Conservation (phyloP, 1,140 invertebrate genomes). For the Hesperophylax magnus region DNA sequence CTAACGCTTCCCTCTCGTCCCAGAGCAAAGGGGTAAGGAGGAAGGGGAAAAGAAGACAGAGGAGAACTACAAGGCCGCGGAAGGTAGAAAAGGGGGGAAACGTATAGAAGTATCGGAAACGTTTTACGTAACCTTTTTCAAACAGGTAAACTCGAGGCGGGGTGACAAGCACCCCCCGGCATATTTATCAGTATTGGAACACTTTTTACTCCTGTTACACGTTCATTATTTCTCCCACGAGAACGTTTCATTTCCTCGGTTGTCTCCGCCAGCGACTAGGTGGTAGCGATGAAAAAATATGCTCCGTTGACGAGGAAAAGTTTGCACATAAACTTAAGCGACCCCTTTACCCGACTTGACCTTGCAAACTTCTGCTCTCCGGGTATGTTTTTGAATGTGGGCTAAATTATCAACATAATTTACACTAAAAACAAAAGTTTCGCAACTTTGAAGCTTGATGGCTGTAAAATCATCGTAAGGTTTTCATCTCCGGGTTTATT, state of each 20-base stretch:
- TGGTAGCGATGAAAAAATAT: conserved; percentile 21
- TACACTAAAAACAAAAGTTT: conserved; percentile 25
- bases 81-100: conserved; percentile 40
- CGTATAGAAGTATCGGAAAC: conserved; percentile 55
- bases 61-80: background rate
- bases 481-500: background rate
- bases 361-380: conserved; percentile 6
- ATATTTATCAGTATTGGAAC: conserved; percentile 55
- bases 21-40: conserved; percentile 51
- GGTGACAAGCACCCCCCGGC: conserved; percentile 4
- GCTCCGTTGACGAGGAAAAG: conserved; percentile 27
- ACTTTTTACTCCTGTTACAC: conserved; percentile 55
- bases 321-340: conserved; percentile 35
- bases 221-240: conserved; percentile 54
- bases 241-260: conserved; percentile 48
- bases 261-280: conserved; percentile 7
- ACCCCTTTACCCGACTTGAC: conserved; percentile 28
- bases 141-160: conserved; percentile 34
- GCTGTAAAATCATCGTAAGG: conserved; percentile 27
- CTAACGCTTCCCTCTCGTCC: background rate
- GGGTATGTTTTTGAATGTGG: conserved; percentile 27
- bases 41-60: conserved; percentile 30
- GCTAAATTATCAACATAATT: conserved; percentile 39
- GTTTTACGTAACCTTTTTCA: conserved; percentile 57
- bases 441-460: conserved; percentile 24